Conservation (phyloP, 2,888 invertebrate genomes). For the Platycheirus albimanus region DNA sequence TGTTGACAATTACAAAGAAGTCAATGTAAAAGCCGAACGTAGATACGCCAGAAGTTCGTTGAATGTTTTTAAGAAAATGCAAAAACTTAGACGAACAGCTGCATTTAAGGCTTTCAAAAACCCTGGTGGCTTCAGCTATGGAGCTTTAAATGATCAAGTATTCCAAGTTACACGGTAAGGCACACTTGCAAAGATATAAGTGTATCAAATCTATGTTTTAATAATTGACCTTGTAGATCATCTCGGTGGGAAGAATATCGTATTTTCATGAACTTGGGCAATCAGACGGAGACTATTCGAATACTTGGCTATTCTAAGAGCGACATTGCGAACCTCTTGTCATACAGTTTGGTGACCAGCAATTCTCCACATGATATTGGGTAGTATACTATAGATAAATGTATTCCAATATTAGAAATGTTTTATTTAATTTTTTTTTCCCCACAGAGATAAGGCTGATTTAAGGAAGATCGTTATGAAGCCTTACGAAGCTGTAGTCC, state of each 20-base stretch:
- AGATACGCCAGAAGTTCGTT: slow-evolving; percentile 84
- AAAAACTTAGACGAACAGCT: slow-evolving; percentile 83
- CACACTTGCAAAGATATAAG: not conserved
- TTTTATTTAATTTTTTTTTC: not conserved
- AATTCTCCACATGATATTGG: slow-evolving; percentile 77
- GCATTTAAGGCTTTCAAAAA: slow-evolving; percentile 79
- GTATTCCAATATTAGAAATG: not conserved
- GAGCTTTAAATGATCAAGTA: slow-evolving; percentile 78
- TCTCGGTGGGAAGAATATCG: slow-evolving; percentile 78
- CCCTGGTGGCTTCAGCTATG: slow-evolving; percentile 77
- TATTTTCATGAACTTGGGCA: slow-evolving; percentile 79
- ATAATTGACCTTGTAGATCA: slow-evolving; percentile 70
- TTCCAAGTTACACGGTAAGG: slow-evolving; percentile 79
- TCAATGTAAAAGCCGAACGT: slow-evolving; percentile 85
- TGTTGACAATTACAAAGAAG: slow-evolving; percentile 84
- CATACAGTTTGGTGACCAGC: slow-evolving; percentile 77
- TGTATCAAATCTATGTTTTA: no score
- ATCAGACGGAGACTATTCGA: slow-evolving; percentile 76
- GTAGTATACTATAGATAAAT: slow-evolving; percentile 66
- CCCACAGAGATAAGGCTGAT: slow-evolving; percentile 76
- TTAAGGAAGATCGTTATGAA: slow-evolving; percentile 76
- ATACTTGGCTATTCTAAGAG: slow-evolving; percentile 68
- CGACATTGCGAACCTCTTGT: slow-evolving; percentile 73
- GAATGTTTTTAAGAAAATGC: slow-evolving; percentile 85
- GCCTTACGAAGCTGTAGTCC: slow-evolving; percentile 79